These are phyloP conservation scores for Metacarcinus magister DNA, from an alignment of 2,888 invertebrate genomes.

Conservation along the genomic window DNA sequence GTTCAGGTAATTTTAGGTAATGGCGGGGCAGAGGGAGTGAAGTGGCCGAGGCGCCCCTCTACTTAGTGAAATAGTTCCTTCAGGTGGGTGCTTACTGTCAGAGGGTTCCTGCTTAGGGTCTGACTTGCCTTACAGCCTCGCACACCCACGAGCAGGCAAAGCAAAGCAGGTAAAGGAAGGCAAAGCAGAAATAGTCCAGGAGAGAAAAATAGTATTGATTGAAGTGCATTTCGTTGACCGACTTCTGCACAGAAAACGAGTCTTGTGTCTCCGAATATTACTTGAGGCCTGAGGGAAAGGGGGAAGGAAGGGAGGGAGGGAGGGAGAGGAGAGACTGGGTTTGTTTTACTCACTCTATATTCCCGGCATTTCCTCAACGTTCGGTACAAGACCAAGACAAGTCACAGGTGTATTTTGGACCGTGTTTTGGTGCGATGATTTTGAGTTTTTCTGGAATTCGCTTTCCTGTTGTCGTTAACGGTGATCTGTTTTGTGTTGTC, in stretches of 20 bases:
- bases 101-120: not conserved
- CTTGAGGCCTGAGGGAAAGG: not conserved
- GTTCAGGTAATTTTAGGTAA: conserved; percentile 7
- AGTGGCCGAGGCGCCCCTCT: not conserved
- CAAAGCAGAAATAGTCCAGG: too few relatives aligned
- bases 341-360: not conserved
- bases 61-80: conserved; percentile 26
- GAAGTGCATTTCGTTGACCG: too few relatives aligned
- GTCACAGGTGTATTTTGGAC: not conserved
- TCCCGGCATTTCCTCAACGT: not conserved
- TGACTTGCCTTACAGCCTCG: too few relatives aligned
- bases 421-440: not conserved
- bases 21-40: not conserved
- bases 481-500: not conserved
- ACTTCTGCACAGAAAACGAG: too few relatives aligned
- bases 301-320: not conserved
- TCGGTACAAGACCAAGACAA: not conserved
- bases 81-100: not conserved
- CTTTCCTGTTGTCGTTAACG: not conserved
- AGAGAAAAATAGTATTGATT: too few relatives aligned
- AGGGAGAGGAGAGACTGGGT: not conserved
- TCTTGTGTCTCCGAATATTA: not conserved
- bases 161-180: too few relatives aligned
- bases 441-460: not conserved
- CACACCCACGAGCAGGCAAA: too few relatives aligned